Conservation (phyloP, 2,113 vertebrate species). For the Oreotragus oreotragus region DNA sequence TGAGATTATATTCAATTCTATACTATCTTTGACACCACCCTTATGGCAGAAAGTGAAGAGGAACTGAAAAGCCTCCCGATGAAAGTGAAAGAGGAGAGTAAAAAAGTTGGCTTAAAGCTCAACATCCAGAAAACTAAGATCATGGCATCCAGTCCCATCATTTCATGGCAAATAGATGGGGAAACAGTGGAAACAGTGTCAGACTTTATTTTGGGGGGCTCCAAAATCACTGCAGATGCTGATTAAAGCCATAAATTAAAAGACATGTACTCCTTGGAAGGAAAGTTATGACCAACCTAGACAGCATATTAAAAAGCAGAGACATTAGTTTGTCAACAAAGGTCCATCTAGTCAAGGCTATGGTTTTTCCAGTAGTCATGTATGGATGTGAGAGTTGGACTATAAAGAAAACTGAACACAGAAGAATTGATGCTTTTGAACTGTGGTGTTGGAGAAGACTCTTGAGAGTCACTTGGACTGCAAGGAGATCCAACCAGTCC, state of each 20-base stretch:
- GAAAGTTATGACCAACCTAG: not conserved
- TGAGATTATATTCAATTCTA: not conserved
- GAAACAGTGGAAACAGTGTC: not conserved
- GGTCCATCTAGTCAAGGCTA: rapidly evolving
- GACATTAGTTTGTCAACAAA: not conserved
- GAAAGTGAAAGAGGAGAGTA: not conserved
- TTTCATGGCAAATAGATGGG: not conserved
- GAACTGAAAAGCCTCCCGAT: not conserved
- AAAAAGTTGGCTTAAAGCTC: not conserved
- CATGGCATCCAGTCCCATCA: not conserved
- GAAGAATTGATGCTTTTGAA: not conserved
- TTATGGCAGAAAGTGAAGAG: not conserved
- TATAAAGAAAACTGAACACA: not conserved
- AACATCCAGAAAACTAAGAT: not conserved
- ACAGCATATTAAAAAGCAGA: not conserved
- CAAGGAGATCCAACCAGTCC: not conserved
- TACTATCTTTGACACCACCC: not conserved
- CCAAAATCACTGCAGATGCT: not conserved
- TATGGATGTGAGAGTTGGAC: not conserved
- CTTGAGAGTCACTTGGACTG: not conserved
- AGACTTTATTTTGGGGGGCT: not conserved
- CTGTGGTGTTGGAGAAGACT: not conserved
- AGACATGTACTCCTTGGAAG: not conserved
- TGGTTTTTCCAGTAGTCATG: not conserved
- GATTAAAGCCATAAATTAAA: not conserved